Percentiles rank a stretch among this genome's conserved stretches.
These are phyloP conservation scores for Periophthalmus magnuspinnatus DNA, from an alignment of 2,797 vertebrate genomes.

Conservation along the genomic window DNA sequence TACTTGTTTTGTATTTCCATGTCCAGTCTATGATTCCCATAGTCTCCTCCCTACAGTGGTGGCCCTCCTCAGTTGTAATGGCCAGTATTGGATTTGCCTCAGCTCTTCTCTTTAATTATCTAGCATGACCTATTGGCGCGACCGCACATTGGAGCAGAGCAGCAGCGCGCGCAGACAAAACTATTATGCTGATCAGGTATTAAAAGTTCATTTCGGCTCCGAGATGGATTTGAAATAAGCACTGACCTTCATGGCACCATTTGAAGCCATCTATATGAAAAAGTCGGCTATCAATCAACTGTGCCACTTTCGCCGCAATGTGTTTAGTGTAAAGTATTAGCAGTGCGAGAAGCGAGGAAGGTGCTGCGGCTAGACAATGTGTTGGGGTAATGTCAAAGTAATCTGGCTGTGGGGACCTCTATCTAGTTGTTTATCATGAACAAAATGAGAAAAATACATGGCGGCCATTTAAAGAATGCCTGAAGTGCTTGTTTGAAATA, in stretches of 20 bases:
- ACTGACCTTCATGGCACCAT: conserved; percentile 54
- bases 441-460: conserved; percentile 3
- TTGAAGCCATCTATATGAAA: conserved; percentile 33
- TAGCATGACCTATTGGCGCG: conserved; percentile 57
- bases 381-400: neutral
- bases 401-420: conserved; percentile 2
- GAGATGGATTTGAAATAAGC: conserved; percentile 48
- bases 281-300: conserved; percentile 18
- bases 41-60: conserved; percentile 29
- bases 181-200: conserved; percentile 62
- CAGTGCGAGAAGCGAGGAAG: conserved; percentile 22
- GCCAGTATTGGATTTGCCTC: conserved; percentile 61
- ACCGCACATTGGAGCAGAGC: conserved; percentile 37
- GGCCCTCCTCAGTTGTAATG: conserved; percentile 39
- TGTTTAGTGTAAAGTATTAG: neutral
- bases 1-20: conserved; percentile 24
- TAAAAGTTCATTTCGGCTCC: conserved; percentile 37
- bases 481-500: neutral
- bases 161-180: conserved; percentile 47
- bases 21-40: conserved; percentile 39
- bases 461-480: neutral
- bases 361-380: conserved; percentile 18
- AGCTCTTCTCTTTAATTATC: conserved; percentile 64
- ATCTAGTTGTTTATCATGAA: conserved; percentile 12
- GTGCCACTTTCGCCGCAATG: conserved; percentile 8